phyloP scores from a whole-genome alignment of 2,797 vertebrate species.

The Pangasius krempfi region DNA sequence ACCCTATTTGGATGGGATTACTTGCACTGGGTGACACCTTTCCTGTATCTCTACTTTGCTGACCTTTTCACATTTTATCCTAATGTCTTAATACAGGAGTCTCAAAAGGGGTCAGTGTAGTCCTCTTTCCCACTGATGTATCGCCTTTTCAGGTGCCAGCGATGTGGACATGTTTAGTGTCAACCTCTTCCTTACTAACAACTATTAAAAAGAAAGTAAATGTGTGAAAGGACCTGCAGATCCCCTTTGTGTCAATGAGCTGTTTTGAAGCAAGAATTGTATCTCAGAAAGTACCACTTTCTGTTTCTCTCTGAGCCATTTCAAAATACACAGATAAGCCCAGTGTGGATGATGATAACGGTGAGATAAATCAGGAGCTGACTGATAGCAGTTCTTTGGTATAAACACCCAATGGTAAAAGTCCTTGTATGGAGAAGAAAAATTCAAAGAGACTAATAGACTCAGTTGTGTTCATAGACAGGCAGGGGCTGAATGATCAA shows the following conservation, averaged over 20 bases:
- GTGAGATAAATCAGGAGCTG: background rate
- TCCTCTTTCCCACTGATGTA: background rate
- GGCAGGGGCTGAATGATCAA: background rate
- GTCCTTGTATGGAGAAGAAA: background rate
- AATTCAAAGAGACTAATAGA: too few species aligned
- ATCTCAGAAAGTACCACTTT: background rate
- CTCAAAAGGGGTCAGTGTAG: too few species aligned
- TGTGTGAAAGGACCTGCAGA: background rate
- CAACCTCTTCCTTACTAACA: background rate
- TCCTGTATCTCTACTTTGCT: background rate
- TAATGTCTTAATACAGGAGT: background rate
- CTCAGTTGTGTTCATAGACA: background rate
- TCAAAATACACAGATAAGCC: background rate
- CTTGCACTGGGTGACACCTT: background rate
- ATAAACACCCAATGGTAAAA: background rate
- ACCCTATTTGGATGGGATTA: background rate
- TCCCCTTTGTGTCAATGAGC: background rate
- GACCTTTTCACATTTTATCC: background rate
- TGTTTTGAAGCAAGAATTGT: background rate
- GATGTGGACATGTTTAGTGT: background rate
- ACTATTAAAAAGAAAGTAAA: background rate
- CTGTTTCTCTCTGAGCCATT: background rate
- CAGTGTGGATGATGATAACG: background rate
- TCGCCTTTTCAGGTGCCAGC: background rate
- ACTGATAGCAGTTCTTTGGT: background rate